Evolutionary conservation across 2,797 vertebrate species (phyloP).

Genomic region (Sciaenops ocellatus): DNA sequence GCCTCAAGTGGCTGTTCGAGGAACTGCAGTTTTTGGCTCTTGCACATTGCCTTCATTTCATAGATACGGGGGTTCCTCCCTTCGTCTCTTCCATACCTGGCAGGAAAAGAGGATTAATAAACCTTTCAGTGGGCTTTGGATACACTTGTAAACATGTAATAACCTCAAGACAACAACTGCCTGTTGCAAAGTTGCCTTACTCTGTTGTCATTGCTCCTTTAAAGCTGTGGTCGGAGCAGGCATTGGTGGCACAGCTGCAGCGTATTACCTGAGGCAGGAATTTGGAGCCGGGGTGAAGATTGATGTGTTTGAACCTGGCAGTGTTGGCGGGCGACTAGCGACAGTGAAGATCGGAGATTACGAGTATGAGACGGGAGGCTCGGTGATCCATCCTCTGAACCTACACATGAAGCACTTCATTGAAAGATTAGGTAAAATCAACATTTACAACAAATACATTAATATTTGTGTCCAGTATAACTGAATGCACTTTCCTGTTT

Average conservation of each 20-base stretch:
- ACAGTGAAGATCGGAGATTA: conserved; percentile 85
- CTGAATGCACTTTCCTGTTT: neutral
- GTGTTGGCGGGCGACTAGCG: conserved; percentile 90
- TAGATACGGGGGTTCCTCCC: too few relatives aligned
- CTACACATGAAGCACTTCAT: conserved; percentile 96
- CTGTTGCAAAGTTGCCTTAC: neutral
- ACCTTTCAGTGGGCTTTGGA: too few relatives aligned
- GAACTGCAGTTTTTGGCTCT: too few relatives aligned
- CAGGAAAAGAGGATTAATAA: too few relatives aligned
- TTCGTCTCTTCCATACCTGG: too few relatives aligned
- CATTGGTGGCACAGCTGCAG: conserved; percentile 90
- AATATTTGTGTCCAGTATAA: neutral
- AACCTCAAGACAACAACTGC: neutral
- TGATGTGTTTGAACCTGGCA: conserved; percentile 88
- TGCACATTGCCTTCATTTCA: too few relatives aligned
- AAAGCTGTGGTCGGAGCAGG: conserved; percentile 93
- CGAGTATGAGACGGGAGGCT: conserved; percentile 90
- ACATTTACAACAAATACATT: neutral
- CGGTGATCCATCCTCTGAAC: conserved; percentile 93
- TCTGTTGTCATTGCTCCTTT: conserved; percentile 7
- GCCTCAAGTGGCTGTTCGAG: too few relatives aligned
- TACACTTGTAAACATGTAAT: neutral
- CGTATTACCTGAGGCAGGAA: conserved; percentile 92
- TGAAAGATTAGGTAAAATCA: conserved; percentile 88
- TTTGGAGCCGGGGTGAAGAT: conserved; percentile 90